Evolutionary conservation across 2,888 invertebrate species (phyloP), one percentile per base, ranked within the genome.

Genomic region (Brenthis daphne): DNA sequence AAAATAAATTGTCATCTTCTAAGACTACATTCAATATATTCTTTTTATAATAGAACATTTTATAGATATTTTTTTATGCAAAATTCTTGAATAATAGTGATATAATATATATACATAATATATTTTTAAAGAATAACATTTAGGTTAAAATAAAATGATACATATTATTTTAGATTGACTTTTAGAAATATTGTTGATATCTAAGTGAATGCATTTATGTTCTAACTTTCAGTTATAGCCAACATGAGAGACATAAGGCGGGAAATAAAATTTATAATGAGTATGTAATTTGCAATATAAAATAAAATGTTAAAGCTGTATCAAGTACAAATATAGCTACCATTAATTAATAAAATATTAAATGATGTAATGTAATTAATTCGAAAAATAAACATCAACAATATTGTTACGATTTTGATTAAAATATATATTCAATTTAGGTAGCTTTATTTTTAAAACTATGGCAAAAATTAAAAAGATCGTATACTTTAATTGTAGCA

Each of bases 1-100:
- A 77, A 75, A 83, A 85, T 66, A 55, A 50, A 61, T 67, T 73
- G 67, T 71, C 67, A 67, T 73, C 64, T 47, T 64, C 3, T 16
- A 61, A 20, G 16, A 47, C 20, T 47, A 67, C 64, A 50, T 72
- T 72, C 71, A 64, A 57, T 57, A 48, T 16, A 51, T 33, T n/a
- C 11, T 29, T 29, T 29, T 24, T 2, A 1, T n/a, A 48, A 11
- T 33, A 24, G 12, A 33, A 14, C 29, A n/a, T 33, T 16, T 14
- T 29, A 50, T 50, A 29, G 3, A 14, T 24, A 50, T 12, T 16
- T 29, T 29, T 3, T 50, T 12, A 33, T 43, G 8, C 11, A 50
- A 60, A 60, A 6, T 6, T 12, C 29, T 13, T 8, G 1, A 50
- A 60, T 16, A 50, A 16, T 16, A 3, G 2, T 37, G 3, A 8